phyloP scores from a whole-genome alignment of 2,113 vertebrate genomes.

The Crotalus helleri region DNA sequence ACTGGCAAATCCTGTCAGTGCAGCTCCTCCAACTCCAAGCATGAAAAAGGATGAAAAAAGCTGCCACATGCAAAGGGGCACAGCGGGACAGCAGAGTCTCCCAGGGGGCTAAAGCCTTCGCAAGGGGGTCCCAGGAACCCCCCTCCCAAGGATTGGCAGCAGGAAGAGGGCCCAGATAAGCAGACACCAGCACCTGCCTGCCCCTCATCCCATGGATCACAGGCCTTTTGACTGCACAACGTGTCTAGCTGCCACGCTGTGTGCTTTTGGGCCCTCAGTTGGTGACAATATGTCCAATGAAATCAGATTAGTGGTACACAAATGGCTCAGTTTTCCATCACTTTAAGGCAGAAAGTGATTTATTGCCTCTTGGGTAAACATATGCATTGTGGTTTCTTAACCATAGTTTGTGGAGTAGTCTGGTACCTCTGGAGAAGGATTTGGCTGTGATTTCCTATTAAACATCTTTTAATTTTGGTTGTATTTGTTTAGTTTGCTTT shows the following conservation, averaged over 20 bases:
- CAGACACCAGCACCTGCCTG: background rate
- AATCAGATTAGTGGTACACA: background rate
- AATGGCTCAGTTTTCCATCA: background rate
- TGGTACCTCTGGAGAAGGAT: background rate
- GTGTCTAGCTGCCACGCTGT: rapidly evolving
- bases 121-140: background rate
- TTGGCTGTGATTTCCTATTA: background rate
- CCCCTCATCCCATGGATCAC: background rate
- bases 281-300: background rate
- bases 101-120: background rate
- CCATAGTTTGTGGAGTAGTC: background rate
- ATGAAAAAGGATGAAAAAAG: background rate
- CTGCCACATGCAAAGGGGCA: background rate
- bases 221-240: background rate
- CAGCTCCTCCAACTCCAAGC: background rate
- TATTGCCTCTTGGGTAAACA: background rate
- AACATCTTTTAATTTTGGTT: background rate
- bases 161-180: background rate
- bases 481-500: background rate
- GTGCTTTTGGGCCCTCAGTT: background rate
- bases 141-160: background rate
- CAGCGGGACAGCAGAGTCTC: background rate
- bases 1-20: background rate
- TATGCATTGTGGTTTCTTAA: background rate
- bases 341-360: background rate